Percentiles rank a stretch among this genome's conserved stretches.
Conservation (phyloP, 2,113 vertebrate species). For the Capra hircus region DNA sequence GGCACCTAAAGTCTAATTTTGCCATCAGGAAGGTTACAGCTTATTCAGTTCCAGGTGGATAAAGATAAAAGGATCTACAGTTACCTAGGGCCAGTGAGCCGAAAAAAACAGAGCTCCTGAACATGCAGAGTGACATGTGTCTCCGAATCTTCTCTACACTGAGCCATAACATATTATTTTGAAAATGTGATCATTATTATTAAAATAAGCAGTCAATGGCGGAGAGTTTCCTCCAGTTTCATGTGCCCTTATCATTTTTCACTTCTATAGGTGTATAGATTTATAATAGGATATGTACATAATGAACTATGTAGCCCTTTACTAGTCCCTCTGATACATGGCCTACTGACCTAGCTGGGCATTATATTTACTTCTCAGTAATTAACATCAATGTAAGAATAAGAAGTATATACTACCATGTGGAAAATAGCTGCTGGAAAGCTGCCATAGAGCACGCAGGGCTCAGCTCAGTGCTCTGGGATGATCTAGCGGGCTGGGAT, state of each 20-base stretch:
- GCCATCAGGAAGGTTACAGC: neutral
- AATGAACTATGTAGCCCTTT: neutral
- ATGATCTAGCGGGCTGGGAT: neutral
- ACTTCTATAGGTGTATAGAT: neutral
- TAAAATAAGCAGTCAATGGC: neutral
- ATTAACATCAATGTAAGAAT: neutral
- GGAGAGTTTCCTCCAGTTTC: neutral
- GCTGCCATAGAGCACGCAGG: rapidly evolving
- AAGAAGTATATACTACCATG: neutral
- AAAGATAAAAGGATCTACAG: neutral
- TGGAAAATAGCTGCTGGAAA: neutral
- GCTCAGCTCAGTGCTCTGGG: neutral
- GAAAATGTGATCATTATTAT: neutral
- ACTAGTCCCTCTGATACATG: neutral
- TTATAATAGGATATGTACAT: neutral
- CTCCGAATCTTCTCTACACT: neutral
- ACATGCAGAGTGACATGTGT: neutral
- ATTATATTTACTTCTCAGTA: neutral
- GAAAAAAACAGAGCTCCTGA: neutral
- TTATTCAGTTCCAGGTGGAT: neutral
- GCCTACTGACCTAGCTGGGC: neutral
- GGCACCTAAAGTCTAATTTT: neutral
- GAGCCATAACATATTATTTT: neutral
- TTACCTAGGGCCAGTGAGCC: neutral
- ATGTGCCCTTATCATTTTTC: neutral